phyloP scores from a whole-genome alignment of 2,888 invertebrate genomes.

The Acrobasis consociella region DNA sequence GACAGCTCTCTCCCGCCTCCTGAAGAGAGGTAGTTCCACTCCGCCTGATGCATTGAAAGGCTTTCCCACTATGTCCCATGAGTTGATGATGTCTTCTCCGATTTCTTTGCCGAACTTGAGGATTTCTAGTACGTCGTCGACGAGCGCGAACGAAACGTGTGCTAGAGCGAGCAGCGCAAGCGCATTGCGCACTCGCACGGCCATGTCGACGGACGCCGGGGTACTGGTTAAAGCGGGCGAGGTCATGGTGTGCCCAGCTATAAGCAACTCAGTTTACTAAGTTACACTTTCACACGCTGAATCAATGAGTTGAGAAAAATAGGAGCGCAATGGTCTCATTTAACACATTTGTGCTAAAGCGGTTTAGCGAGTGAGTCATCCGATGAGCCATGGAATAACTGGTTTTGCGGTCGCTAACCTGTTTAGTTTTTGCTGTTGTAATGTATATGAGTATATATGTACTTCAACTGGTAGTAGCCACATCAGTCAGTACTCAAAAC shows the following conservation, averaged over 20 bases:
- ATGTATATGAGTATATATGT: background rate
- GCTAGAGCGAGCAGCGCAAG: conserved; percentile 55
- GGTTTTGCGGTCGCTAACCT: background rate
- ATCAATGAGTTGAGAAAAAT: background rate
- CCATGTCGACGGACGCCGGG: conserved; percentile 66
- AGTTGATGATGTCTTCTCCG: conserved; percentile 81
- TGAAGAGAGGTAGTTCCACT: conserved; percentile 83
- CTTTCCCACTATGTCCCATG: conserved; percentile 85
- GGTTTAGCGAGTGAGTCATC: conserved; percentile 3
- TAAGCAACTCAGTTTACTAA: background rate
- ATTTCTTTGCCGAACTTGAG: conserved; percentile 83
- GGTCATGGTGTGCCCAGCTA: conserved; percentile 58
- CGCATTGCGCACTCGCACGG: conserved; percentile 54
- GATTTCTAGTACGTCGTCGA: conserved; percentile 84
- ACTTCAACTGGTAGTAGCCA: background rate
- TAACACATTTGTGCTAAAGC: background rate
- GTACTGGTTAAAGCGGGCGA: conserved; percentile 56
- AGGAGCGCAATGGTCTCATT: background rate
- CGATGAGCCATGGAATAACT: background rate
- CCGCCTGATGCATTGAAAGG: conserved; percentile 78
- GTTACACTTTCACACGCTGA: conserved; percentile 29
- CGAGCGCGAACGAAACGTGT: conserved; percentile 60
- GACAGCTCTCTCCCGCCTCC: conserved; percentile 84
- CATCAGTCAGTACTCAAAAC: no score
- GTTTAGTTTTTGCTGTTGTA: background rate